Evolutionary conservation across 2,113 vertebrate genomes (phyloP).

Genomic region (Furnarius figulus): DNA sequence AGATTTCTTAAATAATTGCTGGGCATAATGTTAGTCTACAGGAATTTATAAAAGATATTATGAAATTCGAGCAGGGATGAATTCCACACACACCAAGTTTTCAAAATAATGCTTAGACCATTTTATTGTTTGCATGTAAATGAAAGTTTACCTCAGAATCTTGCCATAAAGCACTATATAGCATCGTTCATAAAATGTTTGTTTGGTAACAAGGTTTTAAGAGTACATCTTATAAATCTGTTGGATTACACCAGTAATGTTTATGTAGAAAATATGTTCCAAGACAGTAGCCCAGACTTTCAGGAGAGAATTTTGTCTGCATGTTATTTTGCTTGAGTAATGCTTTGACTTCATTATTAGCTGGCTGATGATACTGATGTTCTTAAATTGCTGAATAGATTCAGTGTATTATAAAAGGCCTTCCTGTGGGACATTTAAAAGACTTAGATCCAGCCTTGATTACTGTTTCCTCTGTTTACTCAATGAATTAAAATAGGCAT

Average conservation of each 20-base stretch:
- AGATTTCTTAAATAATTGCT: conserved; percentile 48
- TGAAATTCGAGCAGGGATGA: background rate
- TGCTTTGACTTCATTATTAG: conserved; percentile 22
- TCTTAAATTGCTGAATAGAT: conserved; percentile 10
- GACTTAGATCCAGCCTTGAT: background rate
- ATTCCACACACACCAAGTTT: background rate
- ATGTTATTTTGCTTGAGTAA: background rate
- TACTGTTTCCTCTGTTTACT: conserved; percentile 2
- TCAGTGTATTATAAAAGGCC: background rate
- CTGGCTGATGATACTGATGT: background rate
- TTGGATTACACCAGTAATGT: background rate
- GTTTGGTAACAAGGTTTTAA: conserved; percentile 10
- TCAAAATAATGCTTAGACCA: background rate
- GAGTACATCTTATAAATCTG: background rate
- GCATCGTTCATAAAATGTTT: background rate
- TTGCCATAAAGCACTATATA: background rate
- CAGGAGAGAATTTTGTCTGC: background rate
- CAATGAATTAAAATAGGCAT: background rate
- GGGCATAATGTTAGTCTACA: background rate
- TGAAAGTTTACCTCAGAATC: background rate
- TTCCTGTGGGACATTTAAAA: conserved; percentile 14
- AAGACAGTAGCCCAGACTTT: background rate
- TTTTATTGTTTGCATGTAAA: background rate
- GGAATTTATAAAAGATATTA: background rate
- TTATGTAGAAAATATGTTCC: background rate